A percentile compares a stretch with the other conserved stretches of the same genome.
phyloP scores from a whole-genome alignment of 2,888 invertebrate species.

The Pollenia amentaria region DNA sequence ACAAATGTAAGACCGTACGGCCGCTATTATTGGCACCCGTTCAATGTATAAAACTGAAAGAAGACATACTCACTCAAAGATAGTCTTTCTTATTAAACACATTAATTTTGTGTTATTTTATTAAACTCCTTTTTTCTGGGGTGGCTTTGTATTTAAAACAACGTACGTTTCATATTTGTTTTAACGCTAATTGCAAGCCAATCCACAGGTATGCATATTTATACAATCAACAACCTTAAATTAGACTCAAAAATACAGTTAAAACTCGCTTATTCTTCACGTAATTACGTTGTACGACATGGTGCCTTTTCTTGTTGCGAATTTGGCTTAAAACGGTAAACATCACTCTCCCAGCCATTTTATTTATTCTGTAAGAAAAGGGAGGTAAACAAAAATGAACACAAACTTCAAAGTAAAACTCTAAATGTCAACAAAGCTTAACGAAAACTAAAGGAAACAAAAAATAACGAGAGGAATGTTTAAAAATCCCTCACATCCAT shows the following conservation, averaged over 20 bases:
- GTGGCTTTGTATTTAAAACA: neutral
- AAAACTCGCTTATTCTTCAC: neutral
- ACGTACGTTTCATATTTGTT: too few relatives aligned
- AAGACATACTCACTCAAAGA: too few relatives aligned
- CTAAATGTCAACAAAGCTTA: constrained; percentile 53
- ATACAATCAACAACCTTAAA: constrained; percentile 40
- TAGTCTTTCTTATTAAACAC: too few relatives aligned
- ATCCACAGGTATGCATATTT: constrained; percentile 19
- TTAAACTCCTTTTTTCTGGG: too few relatives aligned
- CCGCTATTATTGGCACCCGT: too few relatives aligned
- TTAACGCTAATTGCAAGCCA: constrained; percentile 26
- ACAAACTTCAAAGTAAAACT: constrained; percentile 48
- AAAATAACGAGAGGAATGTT: constrained; percentile 28
- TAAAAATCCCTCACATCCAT: constrained; percentile 55
- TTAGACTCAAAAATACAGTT: neutral
- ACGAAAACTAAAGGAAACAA: neutral
- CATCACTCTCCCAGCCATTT: neutral
- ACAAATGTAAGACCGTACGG: too few relatives aligned
- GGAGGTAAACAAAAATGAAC: constrained; percentile 3
- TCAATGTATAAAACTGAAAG: too few relatives aligned
- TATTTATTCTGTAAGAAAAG: constrained; percentile 26
- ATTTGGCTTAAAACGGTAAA: constrained; percentile 28
- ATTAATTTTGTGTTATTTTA: too few relatives aligned
- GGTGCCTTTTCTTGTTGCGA: neutral
- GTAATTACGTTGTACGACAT: neutral